Conservation (phyloP, 2,888 invertebrate species). For the Dryobotodes eremita region DNA sequence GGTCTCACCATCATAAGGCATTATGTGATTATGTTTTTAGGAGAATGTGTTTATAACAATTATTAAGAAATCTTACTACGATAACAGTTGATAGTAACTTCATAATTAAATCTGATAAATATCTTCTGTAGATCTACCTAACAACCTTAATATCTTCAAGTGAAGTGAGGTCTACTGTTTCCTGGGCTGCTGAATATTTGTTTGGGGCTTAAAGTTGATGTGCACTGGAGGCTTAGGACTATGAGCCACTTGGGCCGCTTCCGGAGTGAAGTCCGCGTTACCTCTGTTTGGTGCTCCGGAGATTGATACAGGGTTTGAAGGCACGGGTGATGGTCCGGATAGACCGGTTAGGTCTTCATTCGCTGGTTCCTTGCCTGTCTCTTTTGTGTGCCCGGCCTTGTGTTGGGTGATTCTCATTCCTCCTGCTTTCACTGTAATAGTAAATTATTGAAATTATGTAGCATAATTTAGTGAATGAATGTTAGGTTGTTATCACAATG, state of each 20-base stretch:
- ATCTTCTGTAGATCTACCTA: slow-evolving; percentile 51
- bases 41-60: slow-evolving; percentile 1
- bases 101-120: slow-evolving; percentile 19
- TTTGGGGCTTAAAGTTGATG: slow-evolving; percentile 91
- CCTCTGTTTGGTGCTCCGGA: slow-evolving; percentile 94
- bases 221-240: slow-evolving; percentile 94
- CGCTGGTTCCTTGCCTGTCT: slow-evolving; percentile 89
- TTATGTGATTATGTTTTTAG: slow-evolving; percentile 13
- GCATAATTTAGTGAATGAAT: neutral
- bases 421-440: slow-evolving; percentile 95
- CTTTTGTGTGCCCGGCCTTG: slow-evolving; percentile 93
- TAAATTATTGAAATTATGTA: neutral
- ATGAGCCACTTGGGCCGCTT: slow-evolving; percentile 96
- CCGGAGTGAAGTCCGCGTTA: slow-evolving; percentile 96
- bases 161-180: slow-evolving; percentile 91
- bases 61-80: slow-evolving; percentile 11
- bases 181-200: slow-evolving; percentile 96
- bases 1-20: too few relatives aligned
- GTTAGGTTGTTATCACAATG: neutral
- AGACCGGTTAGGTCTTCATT: slow-evolving; percentile 94
- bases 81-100: slow-evolving; percentile 26
- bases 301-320: slow-evolving; percentile 94
- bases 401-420: slow-evolving; percentile 98
- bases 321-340: slow-evolving; percentile 94
- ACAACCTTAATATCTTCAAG: slow-evolving; percentile 55